Evolutionary conservation across 2,113 vertebrate species (phyloP), one percentile per base, ranked within the genome.

Genomic region (Naja naja): DNA sequence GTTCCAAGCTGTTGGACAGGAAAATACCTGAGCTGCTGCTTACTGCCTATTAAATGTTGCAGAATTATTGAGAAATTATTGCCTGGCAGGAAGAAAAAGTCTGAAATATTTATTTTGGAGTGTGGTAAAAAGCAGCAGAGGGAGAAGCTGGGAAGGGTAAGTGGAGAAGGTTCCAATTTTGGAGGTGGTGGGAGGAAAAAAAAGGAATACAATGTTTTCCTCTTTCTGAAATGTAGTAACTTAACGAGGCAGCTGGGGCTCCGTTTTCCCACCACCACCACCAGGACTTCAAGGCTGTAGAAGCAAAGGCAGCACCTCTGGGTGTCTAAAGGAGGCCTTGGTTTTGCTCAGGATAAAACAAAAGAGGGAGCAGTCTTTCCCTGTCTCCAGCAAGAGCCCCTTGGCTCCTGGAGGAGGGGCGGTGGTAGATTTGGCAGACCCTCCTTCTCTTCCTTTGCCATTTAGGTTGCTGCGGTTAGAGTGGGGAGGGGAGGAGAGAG

Each of bases 71-170:
- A 93, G 89, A 0, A 93, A 0, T 87, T 94, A 93, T 93, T 96
- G 94, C 93, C 94, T 94, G 95, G 90, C 91, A 96, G 90, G 94
- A 94, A 91, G 93, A 56, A 93, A 94, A 94, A 93, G 85, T 85
- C 0, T 91, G 23, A 90, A 94, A 18, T 96, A 43, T 95, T 96
- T 96, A 89, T 95, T 89, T 96, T 96, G 95, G 95, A 94, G 92
- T 93, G 93, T 85, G 47, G 45, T 53, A 56, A 93, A 91, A 81
- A 89, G 92, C 45, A 53, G 23, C 14, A n/a, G 81, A 90, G 49
- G 27, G 91, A 90, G 52, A 87, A 96, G 89, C 0, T n/a, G 2
- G 95, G 92, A 49, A 18, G 88, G 88, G 87, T 90, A 91, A 69
- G 52, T 52, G 92, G 47, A 94, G 1, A 87, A 74, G 69, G 0